A percentile compares a stretch with the other conserved stretches of the same genome.
These are phyloP conservation scores for Iguana delicatissima DNA, from an alignment of 2,797 vertebrate species.

Conservation along the genomic window DNA sequence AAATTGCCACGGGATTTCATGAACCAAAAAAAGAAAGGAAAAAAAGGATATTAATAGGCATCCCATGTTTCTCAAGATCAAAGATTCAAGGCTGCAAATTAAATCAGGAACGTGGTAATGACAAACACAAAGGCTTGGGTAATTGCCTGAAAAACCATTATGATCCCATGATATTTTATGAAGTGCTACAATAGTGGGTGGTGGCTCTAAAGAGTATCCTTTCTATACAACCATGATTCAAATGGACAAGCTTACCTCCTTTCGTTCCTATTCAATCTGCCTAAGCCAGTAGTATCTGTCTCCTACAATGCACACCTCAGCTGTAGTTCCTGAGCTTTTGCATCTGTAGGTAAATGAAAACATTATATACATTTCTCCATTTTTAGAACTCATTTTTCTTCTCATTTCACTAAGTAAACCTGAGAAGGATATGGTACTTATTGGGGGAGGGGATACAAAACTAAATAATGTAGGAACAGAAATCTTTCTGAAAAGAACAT, in stretches of 20 bases:
- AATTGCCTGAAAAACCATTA: background rate
- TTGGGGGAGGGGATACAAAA: background rate
- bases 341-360: fast-evolving
- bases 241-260: background rate
- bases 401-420: background rate
- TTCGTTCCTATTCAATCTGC: background rate
- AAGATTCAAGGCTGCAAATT: constrained; percentile 2
- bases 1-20: background rate
- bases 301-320: background rate
- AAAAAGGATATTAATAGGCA: background rate
- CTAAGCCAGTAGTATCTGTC: background rate
- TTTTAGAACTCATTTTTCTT: background rate
- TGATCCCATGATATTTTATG: background rate
- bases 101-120: constrained; percentile 14
- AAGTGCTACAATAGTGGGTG: background rate
- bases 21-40: background rate
- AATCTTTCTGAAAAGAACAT: background rate
- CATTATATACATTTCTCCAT: background rate
- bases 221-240: background rate
- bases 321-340: background rate
- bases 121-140: background rate
- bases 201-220: background rate
- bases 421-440: background rate
- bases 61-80: constrained; percentile 15
- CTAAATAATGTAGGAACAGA: background rate